phyloP scores from a whole-genome alignment of 2,797 vertebrate species.

The Alcedo atthis region DNA sequence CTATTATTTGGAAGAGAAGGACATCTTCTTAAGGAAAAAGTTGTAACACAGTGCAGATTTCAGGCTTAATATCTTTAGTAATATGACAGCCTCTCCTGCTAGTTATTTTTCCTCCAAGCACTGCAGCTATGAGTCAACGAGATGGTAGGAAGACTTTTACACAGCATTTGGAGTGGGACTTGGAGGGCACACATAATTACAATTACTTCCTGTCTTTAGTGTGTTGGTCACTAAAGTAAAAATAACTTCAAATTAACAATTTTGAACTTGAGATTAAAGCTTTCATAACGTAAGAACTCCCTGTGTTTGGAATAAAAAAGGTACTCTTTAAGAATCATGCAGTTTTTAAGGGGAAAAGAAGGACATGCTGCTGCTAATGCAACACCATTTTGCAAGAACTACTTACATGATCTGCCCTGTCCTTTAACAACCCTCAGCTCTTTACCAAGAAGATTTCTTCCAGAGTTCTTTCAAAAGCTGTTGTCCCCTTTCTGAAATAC shows the following conservation, averaged over 20 bases:
- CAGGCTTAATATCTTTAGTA: background rate
- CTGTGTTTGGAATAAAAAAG: background rate
- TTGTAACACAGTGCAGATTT: background rate
- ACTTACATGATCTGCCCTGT: background rate
- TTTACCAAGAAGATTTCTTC: background rate
- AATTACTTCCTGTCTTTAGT: constrained; percentile 17
- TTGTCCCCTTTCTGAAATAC: background rate
- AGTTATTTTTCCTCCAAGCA: background rate
- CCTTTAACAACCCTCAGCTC: background rate
- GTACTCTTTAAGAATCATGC: background rate
- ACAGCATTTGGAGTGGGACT: background rate
- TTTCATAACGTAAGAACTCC: background rate
- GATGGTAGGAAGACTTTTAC: background rate
- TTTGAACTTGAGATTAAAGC: background rate
- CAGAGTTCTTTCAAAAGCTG: background rate
- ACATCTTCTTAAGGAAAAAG: background rate
- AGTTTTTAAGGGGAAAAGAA: background rate
- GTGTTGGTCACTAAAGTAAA: constrained; percentile 18
- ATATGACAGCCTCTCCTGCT: background rate
- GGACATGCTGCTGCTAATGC: background rate
- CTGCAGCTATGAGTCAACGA: background rate
- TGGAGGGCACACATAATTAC: background rate
- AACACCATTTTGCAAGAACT: background rate
- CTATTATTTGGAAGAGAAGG: background rate
- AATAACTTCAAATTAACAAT: constrained; percentile 31